Conservation (phyloP, 1,140 invertebrate species). For the Drosophila funebris region DNA sequence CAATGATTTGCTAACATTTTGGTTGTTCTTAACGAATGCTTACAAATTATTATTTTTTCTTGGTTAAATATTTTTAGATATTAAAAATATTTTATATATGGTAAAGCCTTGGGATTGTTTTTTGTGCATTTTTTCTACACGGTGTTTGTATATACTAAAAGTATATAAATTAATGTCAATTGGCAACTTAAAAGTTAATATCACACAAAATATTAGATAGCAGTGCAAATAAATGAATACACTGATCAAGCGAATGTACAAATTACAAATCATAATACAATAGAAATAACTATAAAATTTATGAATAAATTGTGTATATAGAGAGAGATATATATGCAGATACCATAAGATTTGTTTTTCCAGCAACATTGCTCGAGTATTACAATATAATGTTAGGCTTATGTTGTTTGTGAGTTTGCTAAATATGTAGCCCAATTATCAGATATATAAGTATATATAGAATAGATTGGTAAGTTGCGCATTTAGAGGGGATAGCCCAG, state of each 20-base stretch:
- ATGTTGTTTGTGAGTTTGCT: slow-evolving; percentile 30
- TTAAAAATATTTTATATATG: slow-evolving; percentile 40
- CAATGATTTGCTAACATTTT: slow-evolving; percentile 37
- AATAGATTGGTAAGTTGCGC: slow-evolving; percentile 21
- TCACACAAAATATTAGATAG: slow-evolving; percentile 45
- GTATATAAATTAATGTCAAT: slow-evolving; percentile 17
- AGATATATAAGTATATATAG: slow-evolving; percentile 38
- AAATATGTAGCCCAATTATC: slow-evolving; percentile 31
- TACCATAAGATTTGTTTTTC: slow-evolving; percentile 50
- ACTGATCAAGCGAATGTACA: slow-evolving; percentile 39
- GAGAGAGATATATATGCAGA: slow-evolving; percentile 29
- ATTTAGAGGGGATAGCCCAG: slow-evolving; percentile 70
- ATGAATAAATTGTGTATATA: slow-evolving; percentile 24
- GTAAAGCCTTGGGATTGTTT: slow-evolving; percentile 61
- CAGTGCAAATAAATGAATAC: slow-evolving; percentile 39
- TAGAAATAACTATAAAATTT: slow-evolving; percentile 4
- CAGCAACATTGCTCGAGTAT: slow-evolving; percentile 62
- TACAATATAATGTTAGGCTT: slow-evolving; percentile 57
- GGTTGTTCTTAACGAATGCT: slow-evolving; percentile 32
- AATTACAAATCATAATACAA: slow-evolving; percentile 41
- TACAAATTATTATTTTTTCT: slow-evolving; percentile 41
- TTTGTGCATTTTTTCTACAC: slow-evolving; percentile 75
- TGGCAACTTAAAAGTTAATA: slow-evolving; percentile 52
- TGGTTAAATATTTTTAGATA: slow-evolving; percentile 21
- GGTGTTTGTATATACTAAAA: slow-evolving; percentile 50